Conservation (phyloP, 1,140 invertebrate genomes). For the Bicyclus anynana region DNA sequence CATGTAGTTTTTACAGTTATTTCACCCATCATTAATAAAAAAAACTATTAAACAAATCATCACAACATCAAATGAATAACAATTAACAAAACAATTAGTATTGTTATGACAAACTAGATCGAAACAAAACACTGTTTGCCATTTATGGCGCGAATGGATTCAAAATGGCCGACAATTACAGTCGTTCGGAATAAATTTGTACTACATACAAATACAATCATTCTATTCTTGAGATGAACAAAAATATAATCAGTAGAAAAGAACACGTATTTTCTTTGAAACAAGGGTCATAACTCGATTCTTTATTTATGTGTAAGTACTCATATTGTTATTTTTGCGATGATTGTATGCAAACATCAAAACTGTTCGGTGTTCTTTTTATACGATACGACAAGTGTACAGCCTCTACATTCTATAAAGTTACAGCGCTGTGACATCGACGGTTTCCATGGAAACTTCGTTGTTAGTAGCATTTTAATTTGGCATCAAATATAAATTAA, state of each 20-base stretch:
- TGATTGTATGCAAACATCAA: slow-evolving; percentile 34
- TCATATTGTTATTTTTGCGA: slow-evolving; percentile 5
- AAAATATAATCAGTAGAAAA: not conserved
- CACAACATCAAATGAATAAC: slow-evolving; percentile 18
- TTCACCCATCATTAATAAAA: not conserved
- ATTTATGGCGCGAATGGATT: slow-evolving; percentile 34
- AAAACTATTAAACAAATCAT: slow-evolving; percentile 4
- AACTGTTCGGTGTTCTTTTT: not conserved
- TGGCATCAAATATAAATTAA: no score
- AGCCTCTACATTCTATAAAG: no score
- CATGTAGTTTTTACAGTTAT: no score
- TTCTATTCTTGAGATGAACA: no score
- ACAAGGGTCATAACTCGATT: slow-evolving; percentile 9
- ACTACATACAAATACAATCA: slow-evolving; percentile 20
- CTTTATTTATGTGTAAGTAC: not conserved
- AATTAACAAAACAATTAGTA: slow-evolving; percentile 49
- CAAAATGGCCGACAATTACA: slow-evolving; percentile 53
- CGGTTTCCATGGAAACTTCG: no score
- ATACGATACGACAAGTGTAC: not conserved
- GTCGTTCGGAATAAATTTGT: slow-evolving; percentile 31
- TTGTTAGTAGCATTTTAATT: no score
- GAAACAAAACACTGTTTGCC: slow-evolving; percentile 35
- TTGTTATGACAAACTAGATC: slow-evolving; percentile 44
- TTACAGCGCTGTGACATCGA: no score
- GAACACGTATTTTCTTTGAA: not conserved